A percentile compares a stretch with the other conserved stretches of the same genome.
These are phyloP conservation scores for Frankliniella intonsa DNA, from an alignment of 2,888 invertebrate genomes.

Conservation along the genomic window DNA sequence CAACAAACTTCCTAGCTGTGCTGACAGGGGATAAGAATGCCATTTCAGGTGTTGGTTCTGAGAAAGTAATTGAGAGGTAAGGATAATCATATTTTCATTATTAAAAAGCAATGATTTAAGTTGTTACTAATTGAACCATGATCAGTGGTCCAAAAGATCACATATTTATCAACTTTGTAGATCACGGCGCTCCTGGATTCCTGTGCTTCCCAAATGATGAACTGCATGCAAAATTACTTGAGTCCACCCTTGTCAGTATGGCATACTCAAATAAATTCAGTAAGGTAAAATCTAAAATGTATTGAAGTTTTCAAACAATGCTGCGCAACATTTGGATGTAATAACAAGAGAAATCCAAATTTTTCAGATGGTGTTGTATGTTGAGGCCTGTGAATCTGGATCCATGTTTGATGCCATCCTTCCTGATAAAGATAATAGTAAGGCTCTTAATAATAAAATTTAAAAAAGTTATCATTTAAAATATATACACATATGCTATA, in stretches of 20 bases:
- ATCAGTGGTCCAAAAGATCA: constrained; percentile 54
- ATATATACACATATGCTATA: background rate
- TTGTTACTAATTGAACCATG: background rate
- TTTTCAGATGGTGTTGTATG: constrained; percentile 53
- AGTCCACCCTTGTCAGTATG: constrained; percentile 45
- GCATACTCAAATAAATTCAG: constrained; percentile 46
- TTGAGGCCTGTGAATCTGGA: constrained; percentile 59
- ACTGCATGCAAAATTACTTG: constrained; percentile 43
- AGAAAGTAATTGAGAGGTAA: constrained; percentile 49
- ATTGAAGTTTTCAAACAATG: background rate
- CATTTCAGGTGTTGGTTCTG: constrained; percentile 49
- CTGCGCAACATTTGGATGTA: constrained; percentile 36
- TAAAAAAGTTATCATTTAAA: background rate
- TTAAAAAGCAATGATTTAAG: background rate
- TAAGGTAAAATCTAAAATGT: constrained; percentile 43
- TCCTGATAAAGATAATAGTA: constrained; percentile 50
- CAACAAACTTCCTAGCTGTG: constrained; percentile 50
- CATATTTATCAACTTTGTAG: constrained; percentile 58
- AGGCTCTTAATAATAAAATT: background rate
- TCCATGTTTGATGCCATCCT: constrained; percentile 55
- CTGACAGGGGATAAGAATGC: constrained; percentile 50
- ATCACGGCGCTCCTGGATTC: constrained; percentile 57
- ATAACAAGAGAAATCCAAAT: constrained; percentile 48
- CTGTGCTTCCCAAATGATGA: constrained; percentile 50
- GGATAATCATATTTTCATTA: constrained; percentile 25